Percentiles rank a stretch among this genome's conserved stretches.
phyloP scores from a whole-genome alignment of 1,140 invertebrate species.

The Calliphora vicina region DNA sequence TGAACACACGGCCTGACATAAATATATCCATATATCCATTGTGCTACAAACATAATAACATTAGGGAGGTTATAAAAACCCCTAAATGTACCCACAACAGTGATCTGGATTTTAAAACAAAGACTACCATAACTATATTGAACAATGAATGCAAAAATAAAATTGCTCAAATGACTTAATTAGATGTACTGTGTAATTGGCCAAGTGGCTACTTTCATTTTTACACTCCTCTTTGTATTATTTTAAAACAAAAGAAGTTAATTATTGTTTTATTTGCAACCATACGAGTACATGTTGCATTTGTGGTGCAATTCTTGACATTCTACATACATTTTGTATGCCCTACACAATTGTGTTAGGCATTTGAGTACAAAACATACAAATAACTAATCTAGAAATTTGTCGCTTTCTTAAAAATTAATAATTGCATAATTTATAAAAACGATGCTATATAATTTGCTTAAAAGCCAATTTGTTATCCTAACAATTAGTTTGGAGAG shows the following conservation, averaged over 20 bases:
- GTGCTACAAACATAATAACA: too few relatives aligned
- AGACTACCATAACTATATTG: background rate
- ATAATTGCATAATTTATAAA: too few relatives aligned
- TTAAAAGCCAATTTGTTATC: too few relatives aligned
- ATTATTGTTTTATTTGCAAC: background rate
- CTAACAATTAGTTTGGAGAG: too few relatives aligned
- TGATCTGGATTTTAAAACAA: background rate
- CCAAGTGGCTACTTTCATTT: background rate
- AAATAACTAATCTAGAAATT: too few relatives aligned
- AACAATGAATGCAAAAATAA: background rate
- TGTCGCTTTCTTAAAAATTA: too few relatives aligned
- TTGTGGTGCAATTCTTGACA: background rate
- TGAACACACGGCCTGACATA: too few relatives aligned
- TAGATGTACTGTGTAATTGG: background rate
- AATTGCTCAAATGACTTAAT: conserved; percentile 1
- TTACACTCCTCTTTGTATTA: background rate
- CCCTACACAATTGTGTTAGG: background rate
- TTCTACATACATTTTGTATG: background rate
- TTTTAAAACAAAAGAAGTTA: background rate
- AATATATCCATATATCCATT: too few relatives aligned
- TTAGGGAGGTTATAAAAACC: too few relatives aligned
- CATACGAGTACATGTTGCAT: background rate
- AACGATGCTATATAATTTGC: too few relatives aligned
- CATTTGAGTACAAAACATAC: too few relatives aligned
- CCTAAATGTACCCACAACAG: too few relatives aligned